These are phyloP conservation scores for Drosophila tristis DNA, from an alignment of 1,140 invertebrate genomes.

Conservation along the genomic window DNA sequence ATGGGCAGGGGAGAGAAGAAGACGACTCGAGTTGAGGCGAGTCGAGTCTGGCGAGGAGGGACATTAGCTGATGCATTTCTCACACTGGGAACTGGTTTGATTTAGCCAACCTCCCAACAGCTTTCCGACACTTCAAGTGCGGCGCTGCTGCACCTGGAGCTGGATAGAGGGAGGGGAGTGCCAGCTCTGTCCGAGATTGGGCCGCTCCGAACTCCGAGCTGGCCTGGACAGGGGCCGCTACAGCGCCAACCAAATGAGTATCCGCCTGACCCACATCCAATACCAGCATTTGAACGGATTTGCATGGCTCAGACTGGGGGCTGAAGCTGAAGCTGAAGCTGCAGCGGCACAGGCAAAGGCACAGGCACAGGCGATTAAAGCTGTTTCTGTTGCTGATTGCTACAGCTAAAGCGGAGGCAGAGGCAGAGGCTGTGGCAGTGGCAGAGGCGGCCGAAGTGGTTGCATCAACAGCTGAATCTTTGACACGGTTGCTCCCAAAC, in stretches of 20 bases:
- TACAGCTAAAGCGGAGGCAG: too few relatives aligned
- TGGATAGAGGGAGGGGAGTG: constrained; percentile 11
- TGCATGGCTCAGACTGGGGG: constrained; percentile 54
- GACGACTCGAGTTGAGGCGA: background rate
- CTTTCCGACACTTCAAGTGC: constrained; percentile 2
- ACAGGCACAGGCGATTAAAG: too few relatives aligned
- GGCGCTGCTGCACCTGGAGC: background rate
- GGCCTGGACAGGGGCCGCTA: constrained; percentile 2
- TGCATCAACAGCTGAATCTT: constrained; percentile 36
- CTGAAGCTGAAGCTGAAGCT: constrained; percentile 15
- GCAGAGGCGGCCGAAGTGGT: background rate
- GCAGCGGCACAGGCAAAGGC: background rate
- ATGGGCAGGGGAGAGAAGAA: background rate
- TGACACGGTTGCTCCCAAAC: constrained; percentile 42
- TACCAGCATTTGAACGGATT: constrained; percentile 44
- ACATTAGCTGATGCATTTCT: constrained; percentile 16
- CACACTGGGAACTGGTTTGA: constrained; percentile 63
- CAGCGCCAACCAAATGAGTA: constrained; percentile 48
- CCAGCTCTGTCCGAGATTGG: constrained; percentile 31
- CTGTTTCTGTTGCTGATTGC: too few relatives aligned
- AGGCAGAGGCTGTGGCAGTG: too few relatives aligned
- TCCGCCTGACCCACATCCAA: constrained; percentile 69
- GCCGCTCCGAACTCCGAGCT: background rate
- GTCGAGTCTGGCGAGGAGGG: too few relatives aligned
- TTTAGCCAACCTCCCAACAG: constrained; percentile 53